phyloP scores from a whole-genome alignment of 2,797 vertebrate species.

The Leptatherina wallacei region DNA sequence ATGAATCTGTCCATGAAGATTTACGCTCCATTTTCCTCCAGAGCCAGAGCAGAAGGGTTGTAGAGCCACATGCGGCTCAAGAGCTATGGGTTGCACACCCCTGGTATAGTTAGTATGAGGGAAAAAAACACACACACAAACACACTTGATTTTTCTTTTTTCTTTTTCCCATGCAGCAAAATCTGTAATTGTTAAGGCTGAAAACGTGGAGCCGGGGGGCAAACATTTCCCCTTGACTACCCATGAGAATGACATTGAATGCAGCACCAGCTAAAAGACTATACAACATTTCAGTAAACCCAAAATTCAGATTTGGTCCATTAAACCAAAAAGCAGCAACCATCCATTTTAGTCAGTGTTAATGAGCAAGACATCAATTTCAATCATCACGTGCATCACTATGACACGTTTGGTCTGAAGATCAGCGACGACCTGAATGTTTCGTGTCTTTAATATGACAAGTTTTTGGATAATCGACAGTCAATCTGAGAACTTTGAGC shows the following conservation, averaged over 20 bases:
- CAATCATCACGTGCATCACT: too few species aligned
- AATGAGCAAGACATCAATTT: not conserved
- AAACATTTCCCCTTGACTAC: not conserved
- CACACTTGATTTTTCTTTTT: not conserved
- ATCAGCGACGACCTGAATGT: constrained; percentile 1
- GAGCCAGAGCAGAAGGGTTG: too few species aligned
- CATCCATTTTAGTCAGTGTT: not conserved
- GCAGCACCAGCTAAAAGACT: not conserved
- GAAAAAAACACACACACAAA: not conserved
- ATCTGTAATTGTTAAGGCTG: not conserved
- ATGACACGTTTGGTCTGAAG: not conserved
- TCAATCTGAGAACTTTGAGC: too few species aligned
- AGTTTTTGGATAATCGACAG: too few species aligned
- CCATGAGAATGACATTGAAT: not conserved
- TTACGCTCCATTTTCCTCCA: too few species aligned
- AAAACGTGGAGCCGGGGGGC: not conserved
- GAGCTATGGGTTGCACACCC: too few species aligned
- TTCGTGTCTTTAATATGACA: too few species aligned
- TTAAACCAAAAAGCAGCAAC: not conserved
- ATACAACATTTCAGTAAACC: not conserved
- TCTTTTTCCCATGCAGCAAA: constrained; percentile 2
- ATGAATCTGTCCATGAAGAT: too few species aligned
- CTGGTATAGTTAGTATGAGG: too few species aligned
- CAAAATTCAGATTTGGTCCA: constrained; percentile 14
- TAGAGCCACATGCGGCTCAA: too few species aligned